Conservation (phyloP, 2,113 vertebrate species). For the Probosciger aterrimus region DNA sequence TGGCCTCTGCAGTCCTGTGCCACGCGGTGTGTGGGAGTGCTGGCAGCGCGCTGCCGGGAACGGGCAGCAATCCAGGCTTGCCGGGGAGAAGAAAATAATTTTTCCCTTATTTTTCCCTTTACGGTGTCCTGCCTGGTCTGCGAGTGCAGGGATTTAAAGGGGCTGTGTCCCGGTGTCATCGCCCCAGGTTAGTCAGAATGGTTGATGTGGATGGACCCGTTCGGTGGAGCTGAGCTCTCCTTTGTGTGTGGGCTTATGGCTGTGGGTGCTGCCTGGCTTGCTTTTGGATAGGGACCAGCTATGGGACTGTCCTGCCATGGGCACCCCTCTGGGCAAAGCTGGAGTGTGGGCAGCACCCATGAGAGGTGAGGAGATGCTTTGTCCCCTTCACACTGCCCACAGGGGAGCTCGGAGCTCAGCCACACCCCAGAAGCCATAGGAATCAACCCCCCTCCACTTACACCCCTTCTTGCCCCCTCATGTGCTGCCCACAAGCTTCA, state of each 20-base stretch:
- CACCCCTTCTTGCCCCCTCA: accelerated
- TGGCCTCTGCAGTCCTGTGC: constrained; percentile 22
- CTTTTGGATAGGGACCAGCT: accelerated
- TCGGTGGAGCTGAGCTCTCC: not conserved
- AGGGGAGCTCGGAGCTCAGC: not conserved
- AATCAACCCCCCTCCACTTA: accelerated
- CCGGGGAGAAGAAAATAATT: constrained; percentile 44
- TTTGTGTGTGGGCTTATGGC: accelerated
- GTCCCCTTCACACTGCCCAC: not conserved
- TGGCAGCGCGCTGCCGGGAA: constrained; percentile 19
- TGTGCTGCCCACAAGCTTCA: not conserved
- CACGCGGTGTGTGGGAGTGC: constrained; percentile 42
- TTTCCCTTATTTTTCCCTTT: constrained; percentile 48
- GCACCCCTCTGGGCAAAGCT: not conserved
- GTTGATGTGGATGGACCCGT: not conserved
- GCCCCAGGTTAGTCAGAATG: accelerated
- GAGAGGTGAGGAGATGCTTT: not conserved
- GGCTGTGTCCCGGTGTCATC: not conserved
- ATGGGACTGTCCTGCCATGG: not conserved
- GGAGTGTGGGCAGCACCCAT: not conserved
- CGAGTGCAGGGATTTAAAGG: constrained; percentile 19
- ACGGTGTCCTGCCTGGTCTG: not conserved
- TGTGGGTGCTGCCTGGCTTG: not conserved
- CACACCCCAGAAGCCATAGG: not conserved
- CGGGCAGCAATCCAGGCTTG: constrained; percentile 56